These are phyloP conservation scores for Hoplostethus mediterraneus DNA, from an alignment of 2,797 vertebrate species.

Conservation along the genomic window DNA sequence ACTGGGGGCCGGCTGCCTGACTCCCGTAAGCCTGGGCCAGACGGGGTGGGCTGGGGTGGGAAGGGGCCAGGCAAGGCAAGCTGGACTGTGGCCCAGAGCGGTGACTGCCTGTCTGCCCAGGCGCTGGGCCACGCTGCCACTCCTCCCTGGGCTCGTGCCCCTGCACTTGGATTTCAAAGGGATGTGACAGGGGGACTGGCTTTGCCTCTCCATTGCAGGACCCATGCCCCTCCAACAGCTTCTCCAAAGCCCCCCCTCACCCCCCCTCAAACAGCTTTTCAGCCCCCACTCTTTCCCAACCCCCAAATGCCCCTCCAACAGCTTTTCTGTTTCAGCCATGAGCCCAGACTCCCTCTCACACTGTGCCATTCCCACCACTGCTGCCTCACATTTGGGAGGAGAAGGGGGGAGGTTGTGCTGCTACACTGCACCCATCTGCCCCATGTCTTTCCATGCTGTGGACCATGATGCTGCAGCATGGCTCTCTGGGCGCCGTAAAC, in stretches of 20 bases:
- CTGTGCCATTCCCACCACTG: slow-evolving; percentile 84
- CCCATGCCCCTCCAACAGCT: slow-evolving; percentile 69
- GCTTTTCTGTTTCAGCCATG: slow-evolving; percentile 80
- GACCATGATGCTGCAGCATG: slow-evolving; percentile 88
- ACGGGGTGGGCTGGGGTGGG: slow-evolving; percentile 81
- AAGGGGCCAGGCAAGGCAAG: slow-evolving; percentile 77
- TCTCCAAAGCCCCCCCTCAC: slow-evolving; percentile 48
- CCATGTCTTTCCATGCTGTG: slow-evolving; percentile 88
- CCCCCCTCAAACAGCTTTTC: slow-evolving; percentile 67
- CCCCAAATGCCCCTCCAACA: slow-evolving; percentile 78
- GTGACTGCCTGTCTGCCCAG: slow-evolving; percentile 89
- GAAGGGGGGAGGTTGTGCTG: slow-evolving; percentile 84
- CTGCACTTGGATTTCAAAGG: slow-evolving; percentile 88
- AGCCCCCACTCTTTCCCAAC: slow-evolving; percentile 67
- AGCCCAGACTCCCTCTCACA: slow-evolving; percentile 79
- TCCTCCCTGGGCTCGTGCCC: slow-evolving; percentile 86
- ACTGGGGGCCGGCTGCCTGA: slow-evolving; percentile 84
- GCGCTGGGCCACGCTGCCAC: slow-evolving; percentile 85
- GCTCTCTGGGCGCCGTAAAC: slow-evolving; percentile 83
- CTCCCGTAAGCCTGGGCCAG: slow-evolving; percentile 81
- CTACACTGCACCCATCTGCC: slow-evolving; percentile 89
- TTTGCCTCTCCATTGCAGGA: slow-evolving; percentile 77
- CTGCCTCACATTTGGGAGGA: slow-evolving; percentile 78
- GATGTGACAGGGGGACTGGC: slow-evolving; percentile 80
- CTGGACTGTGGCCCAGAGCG: slow-evolving; percentile 84